Percentiles rank a stretch among this genome's conserved stretches.
Evolutionary conservation across 2,797 vertebrate genomes (phyloP).

Genomic region (Enteromius unitaeniatus): DNA sequence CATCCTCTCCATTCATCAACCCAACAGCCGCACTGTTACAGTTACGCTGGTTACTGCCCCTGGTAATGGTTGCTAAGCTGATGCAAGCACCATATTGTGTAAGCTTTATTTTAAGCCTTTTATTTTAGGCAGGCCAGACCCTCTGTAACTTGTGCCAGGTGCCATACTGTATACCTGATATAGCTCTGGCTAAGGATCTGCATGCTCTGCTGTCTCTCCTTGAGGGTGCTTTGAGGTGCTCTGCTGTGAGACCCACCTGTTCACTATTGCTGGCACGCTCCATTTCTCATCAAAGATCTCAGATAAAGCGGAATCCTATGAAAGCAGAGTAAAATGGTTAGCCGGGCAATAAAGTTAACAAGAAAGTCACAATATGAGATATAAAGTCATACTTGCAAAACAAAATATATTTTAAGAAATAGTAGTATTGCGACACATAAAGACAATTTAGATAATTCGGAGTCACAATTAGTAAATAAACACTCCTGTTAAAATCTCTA

Average conservation of each 20-base stretch:
- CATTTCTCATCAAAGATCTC: constrained; percentile 51
- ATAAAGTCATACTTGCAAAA: neutral
- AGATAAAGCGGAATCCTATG: neutral
- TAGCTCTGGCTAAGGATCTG: constrained; percentile 59
- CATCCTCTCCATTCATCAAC: constrained; percentile 52
- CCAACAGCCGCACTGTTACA: constrained; percentile 42
- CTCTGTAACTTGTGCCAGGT: constrained; percentile 60
- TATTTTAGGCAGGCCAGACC: constrained; percentile 59
- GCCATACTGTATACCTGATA: constrained; percentile 63
- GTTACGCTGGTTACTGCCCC: constrained; percentile 37
- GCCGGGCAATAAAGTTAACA: neutral
- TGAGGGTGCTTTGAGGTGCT: constrained; percentile 48
- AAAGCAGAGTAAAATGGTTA: neutral
- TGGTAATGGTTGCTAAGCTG: constrained; percentile 36
- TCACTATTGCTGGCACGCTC: constrained; percentile 54
- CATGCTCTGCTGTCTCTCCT: constrained; percentile 43
- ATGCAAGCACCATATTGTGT: constrained; percentile 30
- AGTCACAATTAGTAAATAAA: neutral
- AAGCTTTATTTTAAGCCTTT: constrained; percentile 57
- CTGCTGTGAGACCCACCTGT: constrained; percentile 64
- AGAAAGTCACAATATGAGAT: neutral
- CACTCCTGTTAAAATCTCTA: neutral
- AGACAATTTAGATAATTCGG: neutral
- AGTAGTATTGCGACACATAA: neutral
- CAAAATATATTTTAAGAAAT: neutral